Percentiles rank a stretch among this genome's conserved stretches.
These are phyloP conservation scores for Coenonympha arcania DNA, from an alignment of 2,888 invertebrate genomes.

Conservation along the genomic window DNA sequence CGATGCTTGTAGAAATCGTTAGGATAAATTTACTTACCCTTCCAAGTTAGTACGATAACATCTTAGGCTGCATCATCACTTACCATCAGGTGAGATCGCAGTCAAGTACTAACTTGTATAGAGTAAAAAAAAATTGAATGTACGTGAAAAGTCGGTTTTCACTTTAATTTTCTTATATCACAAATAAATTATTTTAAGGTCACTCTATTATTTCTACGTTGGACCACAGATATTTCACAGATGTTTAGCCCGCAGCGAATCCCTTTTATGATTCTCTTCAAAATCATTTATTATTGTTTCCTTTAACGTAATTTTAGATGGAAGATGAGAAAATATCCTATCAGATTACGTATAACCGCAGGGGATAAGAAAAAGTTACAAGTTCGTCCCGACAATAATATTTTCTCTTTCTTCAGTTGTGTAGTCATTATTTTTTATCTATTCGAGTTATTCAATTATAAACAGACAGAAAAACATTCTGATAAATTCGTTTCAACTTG, in stretches of 20 bases:
- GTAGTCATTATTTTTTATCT: not conserved
- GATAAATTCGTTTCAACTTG: no score
- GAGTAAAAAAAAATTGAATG: no score
- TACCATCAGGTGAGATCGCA: no score
- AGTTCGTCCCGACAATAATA: slow-evolving; percentile 6
- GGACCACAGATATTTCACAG: not conserved
- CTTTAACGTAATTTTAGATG: slow-evolving; percentile 5
- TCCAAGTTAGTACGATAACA: no score
- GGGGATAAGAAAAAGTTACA: slow-evolving; percentile 7
- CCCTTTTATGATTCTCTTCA: not conserved
- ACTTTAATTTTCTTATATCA: no score
- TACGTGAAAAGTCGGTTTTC: no score
- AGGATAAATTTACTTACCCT: no score
- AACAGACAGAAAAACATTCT: not conserved
- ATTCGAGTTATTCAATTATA: not conserved
- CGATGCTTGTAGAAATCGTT: no score
- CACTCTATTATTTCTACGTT: not conserved
- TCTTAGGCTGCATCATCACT: no score
- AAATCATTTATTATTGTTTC: slow-evolving; percentile 3
- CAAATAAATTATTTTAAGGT: no score
- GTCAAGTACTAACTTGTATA: no score
- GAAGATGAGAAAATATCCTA: slow-evolving; percentile 9
- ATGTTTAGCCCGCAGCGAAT: not conserved
- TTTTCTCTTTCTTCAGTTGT: slow-evolving; percentile 3
- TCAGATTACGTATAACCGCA: slow-evolving; percentile 11